A percentile compares a stretch with the other conserved stretches of the same genome.
These are phyloP conservation scores for Andrena praecox DNA, from an alignment of 2,888 invertebrate genomes.

Conservation along the genomic window DNA sequence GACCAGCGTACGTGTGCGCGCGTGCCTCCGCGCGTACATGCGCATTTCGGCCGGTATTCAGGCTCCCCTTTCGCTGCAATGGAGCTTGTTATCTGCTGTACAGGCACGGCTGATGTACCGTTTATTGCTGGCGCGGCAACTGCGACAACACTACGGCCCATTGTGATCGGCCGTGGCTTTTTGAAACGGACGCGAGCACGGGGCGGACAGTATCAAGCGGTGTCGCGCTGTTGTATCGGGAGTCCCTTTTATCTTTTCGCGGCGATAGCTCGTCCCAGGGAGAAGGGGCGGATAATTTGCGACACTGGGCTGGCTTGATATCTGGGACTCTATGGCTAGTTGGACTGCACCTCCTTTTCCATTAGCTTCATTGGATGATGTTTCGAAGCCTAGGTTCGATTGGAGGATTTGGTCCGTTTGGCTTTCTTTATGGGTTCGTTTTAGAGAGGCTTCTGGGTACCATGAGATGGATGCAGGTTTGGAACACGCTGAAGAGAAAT, in stretches of 20 bases:
- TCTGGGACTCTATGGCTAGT: not conserved
- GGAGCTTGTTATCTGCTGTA: conserved; percentile 74
- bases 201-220: conserved; percentile 21
- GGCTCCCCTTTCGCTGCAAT: conserved; percentile 57
- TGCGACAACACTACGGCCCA: conserved; percentile 55
- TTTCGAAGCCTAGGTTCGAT: no score
- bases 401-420: no score
- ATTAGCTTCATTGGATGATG: not conserved
- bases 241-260: conserved; percentile 29
- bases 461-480: no score
- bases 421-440: no score
- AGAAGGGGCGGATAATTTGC: conserved; percentile 41
- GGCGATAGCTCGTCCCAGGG: conserved; percentile 23
- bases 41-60: conserved; percentile 39
- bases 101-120: conserved; percentile 66
- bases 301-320: conserved; percentile 14
- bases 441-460: no score
- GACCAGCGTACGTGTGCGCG: not conserved
- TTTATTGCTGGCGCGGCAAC: conserved; percentile 69
- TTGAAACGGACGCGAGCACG: conserved; percentile 35
- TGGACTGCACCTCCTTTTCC: not conserved
- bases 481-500: no score
- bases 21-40: conserved; percentile 20
- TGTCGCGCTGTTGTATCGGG: conserved; percentile 21
- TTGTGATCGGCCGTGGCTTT: conserved; percentile 53